Conservation (phyloP, 2,888 invertebrate species). For the Pterostichus niger region DNA sequence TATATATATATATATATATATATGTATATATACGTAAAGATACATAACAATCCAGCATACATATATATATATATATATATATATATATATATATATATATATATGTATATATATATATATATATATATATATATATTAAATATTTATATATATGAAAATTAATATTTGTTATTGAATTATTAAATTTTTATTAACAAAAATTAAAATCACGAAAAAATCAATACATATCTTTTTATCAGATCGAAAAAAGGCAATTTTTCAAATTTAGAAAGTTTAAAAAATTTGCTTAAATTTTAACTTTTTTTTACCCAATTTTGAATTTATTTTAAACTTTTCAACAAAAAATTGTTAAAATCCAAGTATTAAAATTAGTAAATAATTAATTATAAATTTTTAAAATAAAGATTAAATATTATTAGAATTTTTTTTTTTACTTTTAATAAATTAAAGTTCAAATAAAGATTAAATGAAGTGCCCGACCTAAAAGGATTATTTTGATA, state of each 20-base stretch:
- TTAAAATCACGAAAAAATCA: background rate
- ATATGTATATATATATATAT: slow-evolving; percentile 42
- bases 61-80: slow-evolving; percentile 71
- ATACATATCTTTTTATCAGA: slow-evolving; percentile 8
- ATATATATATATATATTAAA: slow-evolving; percentile 71
- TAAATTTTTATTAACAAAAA: slow-evolving; percentile 54
- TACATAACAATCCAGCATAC: slow-evolving; percentile 44
- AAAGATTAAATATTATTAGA: background rate
- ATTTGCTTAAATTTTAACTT: background rate
- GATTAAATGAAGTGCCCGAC: slow-evolving; percentile 77
- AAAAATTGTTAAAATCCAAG: background rate
- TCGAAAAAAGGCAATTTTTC: slow-evolving; percentile 9
- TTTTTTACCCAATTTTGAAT: background rate
- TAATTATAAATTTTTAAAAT: background rate
- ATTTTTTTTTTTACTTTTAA: slow-evolving; percentile 40
- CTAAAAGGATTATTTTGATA: slow-evolving; percentile 83
- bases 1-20: no score
- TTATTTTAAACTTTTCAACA: background rate
- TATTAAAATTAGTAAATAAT: background rate
- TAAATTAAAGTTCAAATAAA: slow-evolving; percentile 42
- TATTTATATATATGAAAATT: slow-evolving; percentile 69
- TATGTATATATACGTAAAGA: slow-evolving; percentile 65
- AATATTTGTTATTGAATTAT: slow-evolving; percentile 66
- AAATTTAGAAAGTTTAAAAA: background rate
- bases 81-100: slow-evolving; percentile 68